A percentile compares a stretch with the other conserved stretches of the same genome.
phyloP scores from a whole-genome alignment of 2,888 invertebrate genomes.

The Cephonodes hylas region DNA sequence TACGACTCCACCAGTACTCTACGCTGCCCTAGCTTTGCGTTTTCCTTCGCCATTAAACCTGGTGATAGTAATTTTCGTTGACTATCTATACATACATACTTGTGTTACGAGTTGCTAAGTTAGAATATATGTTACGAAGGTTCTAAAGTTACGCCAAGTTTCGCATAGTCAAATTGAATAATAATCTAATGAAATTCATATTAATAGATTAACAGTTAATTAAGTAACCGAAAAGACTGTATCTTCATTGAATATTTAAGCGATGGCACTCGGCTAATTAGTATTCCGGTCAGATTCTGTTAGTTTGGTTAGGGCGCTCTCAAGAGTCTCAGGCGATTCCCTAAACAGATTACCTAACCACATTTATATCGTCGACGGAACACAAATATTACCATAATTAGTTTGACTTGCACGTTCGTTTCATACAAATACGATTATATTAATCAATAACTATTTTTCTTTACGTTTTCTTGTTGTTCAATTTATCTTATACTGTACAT shows the following conservation, averaged over 20 bases:
- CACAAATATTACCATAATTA: constrained; percentile 75
- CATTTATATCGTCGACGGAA: constrained; percentile 68
- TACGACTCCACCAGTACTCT: no score
- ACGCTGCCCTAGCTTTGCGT: no score
- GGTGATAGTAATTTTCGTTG: no score
- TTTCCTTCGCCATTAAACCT: no score
- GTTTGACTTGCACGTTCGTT: constrained; percentile 50
- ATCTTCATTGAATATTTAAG: constrained; percentile 63
- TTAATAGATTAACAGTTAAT: constrained; percentile 50
- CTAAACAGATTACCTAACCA: constrained; percentile 74
- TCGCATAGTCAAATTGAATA: neutral
- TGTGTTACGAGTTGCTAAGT: neutral
- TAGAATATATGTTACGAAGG: neutral
- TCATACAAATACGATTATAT: neutral
- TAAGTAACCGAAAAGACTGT: constrained; percentile 50
- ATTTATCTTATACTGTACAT: no score
- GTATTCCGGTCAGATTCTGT: constrained; percentile 65
- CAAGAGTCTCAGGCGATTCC: constrained; percentile 68
- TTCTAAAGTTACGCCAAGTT: neutral
- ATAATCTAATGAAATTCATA: constrained; percentile 30
- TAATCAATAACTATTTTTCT: neutral
- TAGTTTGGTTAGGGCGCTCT: constrained; percentile 67
- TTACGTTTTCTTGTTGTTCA: neutral
- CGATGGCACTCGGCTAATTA: constrained; percentile 46
- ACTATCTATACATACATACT: no score